phyloP scores from a whole-genome alignment of 2,113 vertebrate genomes.

The Silurus meridionalis region DNA sequence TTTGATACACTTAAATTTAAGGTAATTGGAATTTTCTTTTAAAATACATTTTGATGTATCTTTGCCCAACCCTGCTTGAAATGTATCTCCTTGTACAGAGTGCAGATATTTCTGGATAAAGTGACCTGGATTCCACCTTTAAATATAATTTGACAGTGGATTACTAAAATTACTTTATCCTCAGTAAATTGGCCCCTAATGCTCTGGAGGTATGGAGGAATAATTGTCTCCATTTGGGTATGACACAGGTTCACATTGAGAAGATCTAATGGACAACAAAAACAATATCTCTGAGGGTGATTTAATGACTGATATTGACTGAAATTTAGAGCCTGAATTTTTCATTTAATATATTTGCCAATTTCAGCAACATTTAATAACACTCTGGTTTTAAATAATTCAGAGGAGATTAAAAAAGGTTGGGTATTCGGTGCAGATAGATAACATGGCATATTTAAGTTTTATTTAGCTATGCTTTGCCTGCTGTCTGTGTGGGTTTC shows the following conservation, averaged over 20 bases:
- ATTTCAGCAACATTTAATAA: not conserved
- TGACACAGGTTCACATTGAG: constrained; percentile 5
- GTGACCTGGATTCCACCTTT: constrained; percentile 50
- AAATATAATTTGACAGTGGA: constrained; percentile 47
- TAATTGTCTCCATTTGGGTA: constrained; percentile 9
- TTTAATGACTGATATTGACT: not conserved
- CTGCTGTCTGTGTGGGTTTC: not conserved
- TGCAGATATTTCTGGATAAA: constrained; percentile 46
- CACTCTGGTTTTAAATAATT: not conserved
- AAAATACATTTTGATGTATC: no score
- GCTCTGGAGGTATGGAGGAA: constrained; percentile 34
- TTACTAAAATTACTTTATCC: constrained; percentile 47
- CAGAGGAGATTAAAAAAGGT: constrained; percentile 25
- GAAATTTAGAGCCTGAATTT: not conserved
- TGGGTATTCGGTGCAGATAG: not conserved
- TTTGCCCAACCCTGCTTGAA: not conserved
- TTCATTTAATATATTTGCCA: not conserved
- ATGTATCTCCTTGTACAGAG: constrained; percentile 32
- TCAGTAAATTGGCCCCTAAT: constrained; percentile 29
- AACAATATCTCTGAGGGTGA: not conserved
- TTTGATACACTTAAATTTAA: no score
- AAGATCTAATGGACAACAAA: not conserved
- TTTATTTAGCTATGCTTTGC: not conserved
- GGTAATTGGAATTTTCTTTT: no score
- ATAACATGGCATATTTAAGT: not conserved